Conservation (phyloP, 2,888 invertebrate genomes). For the Smittia sp. region DNA sequence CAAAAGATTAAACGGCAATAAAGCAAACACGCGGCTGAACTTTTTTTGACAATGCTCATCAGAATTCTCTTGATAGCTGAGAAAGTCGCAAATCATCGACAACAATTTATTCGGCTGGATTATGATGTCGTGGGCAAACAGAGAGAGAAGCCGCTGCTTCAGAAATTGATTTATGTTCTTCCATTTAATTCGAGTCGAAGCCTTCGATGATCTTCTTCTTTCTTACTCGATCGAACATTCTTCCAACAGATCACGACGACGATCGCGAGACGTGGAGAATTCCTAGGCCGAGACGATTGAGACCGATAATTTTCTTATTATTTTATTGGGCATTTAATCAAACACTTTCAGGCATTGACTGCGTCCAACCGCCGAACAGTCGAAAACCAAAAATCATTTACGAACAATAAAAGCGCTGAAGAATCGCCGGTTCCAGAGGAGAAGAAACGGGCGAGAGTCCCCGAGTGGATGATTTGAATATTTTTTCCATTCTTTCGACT, state of each 20-base stretch:
- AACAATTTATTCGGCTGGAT: background rate
- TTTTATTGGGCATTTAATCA: slow-evolving; percentile 23
- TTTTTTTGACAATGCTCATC: no score
- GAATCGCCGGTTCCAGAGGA: background rate
- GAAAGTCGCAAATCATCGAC: no score
- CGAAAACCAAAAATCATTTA: slow-evolving; percentile 20
- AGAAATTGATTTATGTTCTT: slow-evolving; percentile 15
- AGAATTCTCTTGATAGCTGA: no score
- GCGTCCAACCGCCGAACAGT: background rate
- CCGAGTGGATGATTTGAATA: slow-evolving; percentile 21
- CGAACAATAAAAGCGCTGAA: slow-evolving; percentile 11
- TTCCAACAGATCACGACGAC: no score
- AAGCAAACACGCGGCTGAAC: no score
- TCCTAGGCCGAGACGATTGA: background rate
- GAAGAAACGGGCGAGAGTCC: background rate
- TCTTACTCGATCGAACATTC: no score
- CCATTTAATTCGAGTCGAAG: background rate
- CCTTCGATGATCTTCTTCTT: no score
- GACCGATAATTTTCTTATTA: slow-evolving; percentile 11
- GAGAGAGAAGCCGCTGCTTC: background rate
- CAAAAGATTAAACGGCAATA: no score
- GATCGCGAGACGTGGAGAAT: background rate
- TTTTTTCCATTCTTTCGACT: slow-evolving; percentile 1
- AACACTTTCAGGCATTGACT: background rate
- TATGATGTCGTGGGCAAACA: slow-evolving; percentile 8